Base-by-base conservation (phyloP, 2,113 vertebrate species). In the Regulus satrapa region DNA sequence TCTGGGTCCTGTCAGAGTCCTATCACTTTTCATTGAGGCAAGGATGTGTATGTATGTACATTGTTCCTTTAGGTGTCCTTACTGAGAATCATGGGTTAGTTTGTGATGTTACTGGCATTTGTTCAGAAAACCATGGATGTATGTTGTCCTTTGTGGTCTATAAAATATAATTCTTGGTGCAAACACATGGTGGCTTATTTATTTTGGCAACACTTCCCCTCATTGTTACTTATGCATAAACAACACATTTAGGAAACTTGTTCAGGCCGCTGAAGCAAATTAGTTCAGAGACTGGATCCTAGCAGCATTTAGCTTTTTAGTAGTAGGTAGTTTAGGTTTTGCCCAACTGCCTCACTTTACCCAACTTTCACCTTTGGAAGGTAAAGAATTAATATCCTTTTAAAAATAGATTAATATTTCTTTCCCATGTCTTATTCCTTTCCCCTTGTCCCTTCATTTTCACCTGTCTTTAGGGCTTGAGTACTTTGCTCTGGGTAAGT, bases 401-500 rank as follows among this genome's bases (percentile, higher is more conserved):
- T 41, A 68, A 96, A 97, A 94, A 94, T 94, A 97, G 97, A 97
- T 95, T 97, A 97, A 97, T 97, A 86, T 96, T 94, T 97, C 93
- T 97, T 97, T 97, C 95, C 97, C 91, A 51, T 98, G 92, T 97
- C 94, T 97, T 97, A 93, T 86, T 96, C 95, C 94, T 96, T 96
- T 93, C 74, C 93, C 89, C 72, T 89, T 76, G 63, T 74, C 88
- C 90, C 91, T 94, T 92, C 95, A 96, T 97, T 97, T 95, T 92
- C 93, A 97, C 89, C 24, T 92, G 17, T 88, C 96, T 93, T 97
- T 94, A 97, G 97, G 97, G 97, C 96, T 98, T 97, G 97, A 98
- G 80, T 98, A 98, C 96, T 97, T 98, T 97, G 97, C 97, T 96
- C 95, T 98, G 92, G 97, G 97, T 98, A 98, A 98, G 97, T 98